phyloP scores from a whole-genome alignment of 2,888 invertebrate genomes.

The Arge pagana region DNA sequence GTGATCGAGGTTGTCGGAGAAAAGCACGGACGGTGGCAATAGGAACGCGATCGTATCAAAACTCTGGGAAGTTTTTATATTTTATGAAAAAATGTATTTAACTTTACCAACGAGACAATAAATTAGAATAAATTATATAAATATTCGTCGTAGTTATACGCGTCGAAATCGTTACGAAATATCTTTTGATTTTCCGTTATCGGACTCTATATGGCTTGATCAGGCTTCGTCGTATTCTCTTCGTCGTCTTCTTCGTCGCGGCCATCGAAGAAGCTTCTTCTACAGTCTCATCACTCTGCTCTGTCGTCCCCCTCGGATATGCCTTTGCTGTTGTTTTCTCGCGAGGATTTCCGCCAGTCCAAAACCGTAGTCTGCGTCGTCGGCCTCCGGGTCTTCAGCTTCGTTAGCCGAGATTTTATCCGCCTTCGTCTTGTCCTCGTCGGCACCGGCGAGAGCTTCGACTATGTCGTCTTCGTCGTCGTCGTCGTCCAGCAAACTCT shows the following conservation, averaged over 20 bases:
- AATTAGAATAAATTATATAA: conserved; percentile 48
- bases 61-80: too few relatives aligned
- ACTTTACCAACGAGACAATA: conserved; percentile 33
- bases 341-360: conserved; percentile 44
- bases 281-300: conserved; percentile 50
- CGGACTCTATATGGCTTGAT: too few relatives aligned
- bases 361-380: conserved; percentile 45
- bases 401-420: conserved; percentile 32
- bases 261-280: too few relatives aligned
- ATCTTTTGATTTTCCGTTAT: too few relatives aligned
- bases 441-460: conserved; percentile 10
- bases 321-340: conserved; percentile 38
- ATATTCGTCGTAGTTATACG: conserved; percentile 29
- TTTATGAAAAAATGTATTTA: conserved; percentile 38
- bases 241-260: too few relatives aligned
- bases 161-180: background rate
- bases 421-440: conserved; percentile 28
- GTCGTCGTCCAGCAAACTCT: conserved; percentile 57
- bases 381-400: conserved; percentile 35
- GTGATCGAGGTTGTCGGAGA: conserved; percentile 3
- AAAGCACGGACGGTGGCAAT: background rate
- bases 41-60: too few relatives aligned
- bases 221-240: too few relatives aligned
- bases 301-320: conserved; percentile 33
- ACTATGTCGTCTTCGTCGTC: conserved; percentile 45